These are phyloP conservation scores for Rhinichthys osculus DNA, from an alignment of 2,797 vertebrate genomes.

Conservation along the genomic window DNA sequence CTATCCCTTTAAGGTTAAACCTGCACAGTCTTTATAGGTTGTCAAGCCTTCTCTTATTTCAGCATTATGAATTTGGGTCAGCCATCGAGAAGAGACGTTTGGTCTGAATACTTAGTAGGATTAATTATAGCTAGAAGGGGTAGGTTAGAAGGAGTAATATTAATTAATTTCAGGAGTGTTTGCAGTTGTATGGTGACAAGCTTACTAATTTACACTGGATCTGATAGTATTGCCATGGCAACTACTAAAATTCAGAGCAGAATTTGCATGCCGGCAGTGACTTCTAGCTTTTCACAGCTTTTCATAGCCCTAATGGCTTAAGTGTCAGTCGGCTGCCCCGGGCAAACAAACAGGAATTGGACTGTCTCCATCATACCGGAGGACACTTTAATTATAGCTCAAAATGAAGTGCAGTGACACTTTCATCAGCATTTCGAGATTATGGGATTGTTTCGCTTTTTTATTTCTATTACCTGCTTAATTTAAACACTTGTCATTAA, in stretches of 20 bases:
- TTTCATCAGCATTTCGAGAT: constrained; percentile 53
- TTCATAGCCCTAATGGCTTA: constrained; percentile 41
- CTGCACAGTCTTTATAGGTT: constrained; percentile 23
- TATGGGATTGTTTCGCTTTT: constrained; percentile 37
- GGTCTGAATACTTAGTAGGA: constrained; percentile 30
- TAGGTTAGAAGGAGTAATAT: constrained; percentile 45
- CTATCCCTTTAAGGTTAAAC: constrained; percentile 5
- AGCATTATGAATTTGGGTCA: constrained; percentile 48
- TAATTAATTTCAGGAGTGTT: constrained; percentile 49
- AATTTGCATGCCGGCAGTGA: constrained; percentile 43
- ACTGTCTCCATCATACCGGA: constrained; percentile 61
- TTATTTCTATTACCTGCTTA: not conserved
- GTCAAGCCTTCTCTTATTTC: constrained; percentile 11
- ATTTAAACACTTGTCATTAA: not conserved
- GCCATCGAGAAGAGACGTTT: constrained; percentile 6
- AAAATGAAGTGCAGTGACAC: constrained; percentile 58
- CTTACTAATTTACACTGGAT: constrained; percentile 48
- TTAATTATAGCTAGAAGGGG: constrained; percentile 39
- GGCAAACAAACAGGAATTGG: constrained; percentile 59
- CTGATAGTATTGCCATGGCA: constrained; percentile 48
- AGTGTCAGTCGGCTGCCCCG: constrained; percentile 40
- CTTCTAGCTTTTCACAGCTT: constrained; percentile 9
- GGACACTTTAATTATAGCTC: constrained; percentile 63
- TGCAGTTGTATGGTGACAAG: constrained; percentile 43
- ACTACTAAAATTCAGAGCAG: constrained; percentile 45